A percentile compares a stretch with the other conserved stretches of the same genome.
Conservation (phyloP, 2,797 vertebrate genomes). For the Telmatherina bonti region DNA sequence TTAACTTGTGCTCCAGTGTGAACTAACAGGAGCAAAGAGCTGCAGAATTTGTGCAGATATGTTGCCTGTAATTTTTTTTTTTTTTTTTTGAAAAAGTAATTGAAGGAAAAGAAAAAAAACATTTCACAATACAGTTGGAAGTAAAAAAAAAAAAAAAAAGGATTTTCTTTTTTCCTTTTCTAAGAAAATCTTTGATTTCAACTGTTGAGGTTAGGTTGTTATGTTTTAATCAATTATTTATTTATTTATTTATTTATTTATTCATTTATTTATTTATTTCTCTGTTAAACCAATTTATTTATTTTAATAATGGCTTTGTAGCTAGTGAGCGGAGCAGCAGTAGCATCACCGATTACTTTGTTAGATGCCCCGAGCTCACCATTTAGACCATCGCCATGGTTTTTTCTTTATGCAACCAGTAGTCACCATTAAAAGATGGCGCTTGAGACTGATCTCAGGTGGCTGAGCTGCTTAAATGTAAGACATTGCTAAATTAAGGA, state of each 20-base stretch:
- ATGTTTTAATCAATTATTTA: not conserved
- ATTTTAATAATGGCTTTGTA: not conserved
- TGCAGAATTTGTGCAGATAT: not conserved
- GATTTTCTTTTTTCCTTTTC: too few species aligned
- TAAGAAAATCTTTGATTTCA: not conserved
- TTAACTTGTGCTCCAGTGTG: not conserved
- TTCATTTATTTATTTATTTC: too few species aligned
- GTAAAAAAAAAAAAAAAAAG: too few species aligned
- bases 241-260: too few species aligned
- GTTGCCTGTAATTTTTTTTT: not conserved
- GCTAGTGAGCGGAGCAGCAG: not conserved
- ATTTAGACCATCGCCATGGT: not conserved
- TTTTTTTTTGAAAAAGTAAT: not conserved
- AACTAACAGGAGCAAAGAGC: not conserved
- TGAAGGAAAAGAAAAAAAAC: not conserved
- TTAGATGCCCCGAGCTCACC: not conserved
- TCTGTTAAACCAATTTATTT: too few species aligned
- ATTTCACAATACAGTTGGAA: not conserved
- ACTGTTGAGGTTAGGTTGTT: not conserved
- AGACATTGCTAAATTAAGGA: not conserved
- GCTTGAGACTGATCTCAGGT: too few species aligned
- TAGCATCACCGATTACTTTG: not conserved
- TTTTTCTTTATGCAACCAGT: too few species aligned
- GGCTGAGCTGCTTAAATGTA: not conserved
- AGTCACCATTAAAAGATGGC: not conserved